These are phyloP conservation scores for Haliclystus octoradiatus DNA, from an alignment of 30 jellyfish, hydroid and myxozoan genomes.

Conservation along the genomic window DNA sequence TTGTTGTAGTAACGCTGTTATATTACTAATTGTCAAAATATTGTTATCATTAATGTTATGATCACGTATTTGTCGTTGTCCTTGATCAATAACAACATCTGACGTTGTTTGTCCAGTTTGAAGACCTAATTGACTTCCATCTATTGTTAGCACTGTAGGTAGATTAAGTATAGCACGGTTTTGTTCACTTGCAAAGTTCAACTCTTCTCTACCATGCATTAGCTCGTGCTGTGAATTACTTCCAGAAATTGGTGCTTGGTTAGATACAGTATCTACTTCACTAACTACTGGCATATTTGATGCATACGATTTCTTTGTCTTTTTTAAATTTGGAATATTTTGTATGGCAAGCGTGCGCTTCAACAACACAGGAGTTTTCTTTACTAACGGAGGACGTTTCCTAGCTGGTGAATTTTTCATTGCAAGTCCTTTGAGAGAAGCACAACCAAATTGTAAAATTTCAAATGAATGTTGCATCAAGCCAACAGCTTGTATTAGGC, in stretches of 20 bases:
- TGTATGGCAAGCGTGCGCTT: not conserved
- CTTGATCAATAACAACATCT: not conserved
- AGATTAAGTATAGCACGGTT: not conserved
- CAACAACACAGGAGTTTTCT: not conserved
- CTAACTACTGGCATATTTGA: not conserved
- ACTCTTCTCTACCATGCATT: not conserved
- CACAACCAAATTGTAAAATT: not conserved
- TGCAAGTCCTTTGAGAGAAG: not conserved
- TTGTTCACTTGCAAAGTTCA: not conserved
- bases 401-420: not conserved
- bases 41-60: not conserved
- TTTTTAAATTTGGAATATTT: not conserved
- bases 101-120: not conserved
- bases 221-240: not conserved
- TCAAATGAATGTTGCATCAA: slow-evolving; percentile 1
- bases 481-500: not conserved
- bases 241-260: not conserved
- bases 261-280: not conserved
- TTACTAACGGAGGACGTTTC: not conserved
- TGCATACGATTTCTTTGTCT: not conserved
- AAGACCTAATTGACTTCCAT: not conserved
- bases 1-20: not conserved
- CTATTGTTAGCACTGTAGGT: not conserved
- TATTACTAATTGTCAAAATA: not conserved
- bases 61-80: not conserved